Evolutionary conservation across 2,113 vertebrate genomes (phyloP).

Genomic region (Macrotus californicus): DNA sequence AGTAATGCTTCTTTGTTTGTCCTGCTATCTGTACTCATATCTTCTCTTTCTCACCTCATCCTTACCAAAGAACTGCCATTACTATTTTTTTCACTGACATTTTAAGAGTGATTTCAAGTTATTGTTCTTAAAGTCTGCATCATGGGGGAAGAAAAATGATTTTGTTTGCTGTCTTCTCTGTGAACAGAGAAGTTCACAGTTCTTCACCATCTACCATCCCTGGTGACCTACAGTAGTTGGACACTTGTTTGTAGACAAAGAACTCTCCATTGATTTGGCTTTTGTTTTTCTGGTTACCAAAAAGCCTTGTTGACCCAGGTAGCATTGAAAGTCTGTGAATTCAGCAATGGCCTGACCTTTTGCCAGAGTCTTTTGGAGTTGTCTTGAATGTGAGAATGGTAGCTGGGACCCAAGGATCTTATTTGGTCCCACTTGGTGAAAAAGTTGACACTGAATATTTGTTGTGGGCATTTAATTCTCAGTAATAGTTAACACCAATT

Average conservation of each 20-base stretch:
- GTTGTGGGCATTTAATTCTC: background rate
- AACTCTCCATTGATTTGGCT: background rate
- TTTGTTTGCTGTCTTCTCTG: slow-evolving; percentile 3
- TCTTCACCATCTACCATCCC: background rate
- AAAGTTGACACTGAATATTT: background rate
- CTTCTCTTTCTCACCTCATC: background rate
- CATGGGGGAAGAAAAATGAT: background rate
- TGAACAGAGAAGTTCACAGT: background rate
- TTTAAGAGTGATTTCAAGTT: background rate
- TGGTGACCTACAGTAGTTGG: background rate
- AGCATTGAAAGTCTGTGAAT: background rate
- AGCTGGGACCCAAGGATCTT: background rate
- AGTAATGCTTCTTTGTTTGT: background rate
- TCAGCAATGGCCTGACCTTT: background rate
- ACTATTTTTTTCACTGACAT: background rate
- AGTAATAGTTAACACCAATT: background rate
- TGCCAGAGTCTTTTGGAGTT: background rate
- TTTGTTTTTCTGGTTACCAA: slow-evolving; percentile 11
- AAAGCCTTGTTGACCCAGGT: background rate
- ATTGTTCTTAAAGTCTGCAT: background rate
- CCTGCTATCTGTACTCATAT: background rate
- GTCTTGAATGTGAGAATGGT: background rate
- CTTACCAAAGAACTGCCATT: background rate
- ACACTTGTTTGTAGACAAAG: background rate
- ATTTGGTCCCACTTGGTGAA: background rate